phyloP scores from a whole-genome alignment of 2,113 vertebrate species.

The Solea solea region DNA sequence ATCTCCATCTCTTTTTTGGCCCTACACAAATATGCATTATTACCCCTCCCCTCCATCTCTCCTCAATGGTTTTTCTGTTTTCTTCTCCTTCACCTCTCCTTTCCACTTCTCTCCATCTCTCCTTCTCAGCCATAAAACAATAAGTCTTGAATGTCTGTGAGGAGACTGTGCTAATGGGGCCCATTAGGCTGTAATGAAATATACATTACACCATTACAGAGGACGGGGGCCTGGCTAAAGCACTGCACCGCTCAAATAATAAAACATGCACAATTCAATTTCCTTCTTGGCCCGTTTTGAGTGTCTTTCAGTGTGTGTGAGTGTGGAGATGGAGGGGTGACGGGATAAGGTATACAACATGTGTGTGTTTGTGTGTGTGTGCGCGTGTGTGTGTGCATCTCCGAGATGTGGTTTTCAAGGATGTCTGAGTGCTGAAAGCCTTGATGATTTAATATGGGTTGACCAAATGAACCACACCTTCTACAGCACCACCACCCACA shows the following conservation, averaged over 20 bases:
- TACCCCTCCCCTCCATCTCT: constrained; percentile 45
- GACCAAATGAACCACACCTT: constrained; percentile 79
- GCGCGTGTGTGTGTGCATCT: constrained; percentile 24
- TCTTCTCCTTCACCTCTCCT: constrained; percentile 57
- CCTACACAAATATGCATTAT: constrained; percentile 44
- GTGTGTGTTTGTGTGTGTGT: constrained; percentile 34
- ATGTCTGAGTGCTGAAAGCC: constrained; percentile 74
- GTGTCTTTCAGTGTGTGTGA: constrained; percentile 65
- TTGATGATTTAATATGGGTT: constrained; percentile 78
- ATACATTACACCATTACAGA: constrained; percentile 86
- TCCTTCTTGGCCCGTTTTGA: constrained; percentile 75
- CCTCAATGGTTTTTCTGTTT: constrained; percentile 35
- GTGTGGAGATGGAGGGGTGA: constrained; percentile 40
- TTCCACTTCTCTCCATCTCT: constrained; percentile 48
- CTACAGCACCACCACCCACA: constrained; percentile 46
- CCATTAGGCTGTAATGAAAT: constrained; percentile 90
- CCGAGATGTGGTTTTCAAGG: constrained; percentile 74
- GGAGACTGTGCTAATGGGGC: constrained; percentile 85
- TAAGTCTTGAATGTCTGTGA: constrained; percentile 83
- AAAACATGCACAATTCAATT: constrained; percentile 89
- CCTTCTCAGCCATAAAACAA: constrained; percentile 78
- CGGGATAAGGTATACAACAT: constrained; percentile 54
- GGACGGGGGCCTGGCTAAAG: constrained; percentile 73
- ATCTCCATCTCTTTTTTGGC: constrained; percentile 33
- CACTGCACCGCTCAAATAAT: constrained; percentile 82